Conservation (phyloP, 1,140 invertebrate genomes). For the Ceratina australensis region DNA sequence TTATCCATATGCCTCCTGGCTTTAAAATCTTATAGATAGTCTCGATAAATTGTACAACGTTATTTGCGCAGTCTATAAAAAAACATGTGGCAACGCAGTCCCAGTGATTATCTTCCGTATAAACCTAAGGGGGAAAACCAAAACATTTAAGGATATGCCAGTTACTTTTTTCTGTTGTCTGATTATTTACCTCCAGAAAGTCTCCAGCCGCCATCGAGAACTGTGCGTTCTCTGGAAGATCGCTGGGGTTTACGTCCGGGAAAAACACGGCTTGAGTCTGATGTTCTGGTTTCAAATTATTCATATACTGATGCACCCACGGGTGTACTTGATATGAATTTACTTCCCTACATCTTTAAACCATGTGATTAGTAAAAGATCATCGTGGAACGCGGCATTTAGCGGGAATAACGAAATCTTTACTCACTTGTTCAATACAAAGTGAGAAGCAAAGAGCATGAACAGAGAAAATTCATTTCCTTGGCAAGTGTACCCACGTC, state of each 20-base stretch:
- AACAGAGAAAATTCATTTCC: slow-evolving; percentile 99
- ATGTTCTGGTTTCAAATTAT: slow-evolving; percentile 90
- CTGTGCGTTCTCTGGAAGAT: slow-evolving; percentile 83
- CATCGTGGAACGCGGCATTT: no score
- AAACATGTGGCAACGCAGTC: slow-evolving; percentile 98
- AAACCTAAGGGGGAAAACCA: slow-evolving; percentile 81
- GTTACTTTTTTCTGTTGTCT: neutral
- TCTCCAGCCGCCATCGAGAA: slow-evolving; percentile 99
- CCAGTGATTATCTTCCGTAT: slow-evolving; percentile 88
- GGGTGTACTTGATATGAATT: slow-evolving; percentile 89
- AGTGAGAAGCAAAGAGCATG: slow-evolving; percentile 98
- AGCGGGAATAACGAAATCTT: neutral
- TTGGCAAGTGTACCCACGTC: slow-evolving; percentile 93
- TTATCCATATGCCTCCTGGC: slow-evolving; percentile 93
- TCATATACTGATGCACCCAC: slow-evolving; percentile 96
- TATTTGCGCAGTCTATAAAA: slow-evolving; percentile 98
- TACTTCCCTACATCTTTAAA: slow-evolving; percentile 81
- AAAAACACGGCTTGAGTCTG: slow-evolving; percentile 90
- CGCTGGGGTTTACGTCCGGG: slow-evolving; percentile 93
- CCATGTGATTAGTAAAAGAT: no score
- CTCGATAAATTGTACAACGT: slow-evolving; percentile 97
- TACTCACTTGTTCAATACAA: slow-evolving; percentile 92
- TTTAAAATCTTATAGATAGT: slow-evolving; percentile 95
- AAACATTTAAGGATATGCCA: neutral
- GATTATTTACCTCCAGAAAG: slow-evolving; percentile 87